Evolutionary conservation across 2,113 vertebrate species (phyloP).

Genomic region (Hyla sarda): DNA sequence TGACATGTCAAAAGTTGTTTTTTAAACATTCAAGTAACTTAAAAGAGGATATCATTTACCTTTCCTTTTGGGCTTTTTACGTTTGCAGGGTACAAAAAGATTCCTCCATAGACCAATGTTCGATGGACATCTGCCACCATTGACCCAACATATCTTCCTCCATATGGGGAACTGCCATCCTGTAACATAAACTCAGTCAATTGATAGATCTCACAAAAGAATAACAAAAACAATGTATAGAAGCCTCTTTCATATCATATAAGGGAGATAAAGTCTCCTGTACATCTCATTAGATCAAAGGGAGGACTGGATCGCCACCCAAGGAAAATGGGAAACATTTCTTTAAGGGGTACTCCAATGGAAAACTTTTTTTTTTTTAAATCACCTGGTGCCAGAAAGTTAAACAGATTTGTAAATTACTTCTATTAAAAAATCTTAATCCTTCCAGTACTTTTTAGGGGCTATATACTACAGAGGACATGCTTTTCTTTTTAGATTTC

Average conservation of each 20-base stretch:
- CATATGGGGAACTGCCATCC: conserved; percentile 89
- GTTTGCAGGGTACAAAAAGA: conserved; percentile 95
- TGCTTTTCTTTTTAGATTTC: too few species aligned
- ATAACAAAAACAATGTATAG: neutral
- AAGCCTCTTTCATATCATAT: neutral
- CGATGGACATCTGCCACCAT: conserved; percentile 98
- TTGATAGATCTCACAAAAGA: neutral
- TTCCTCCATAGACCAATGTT: conserved; percentile 93
- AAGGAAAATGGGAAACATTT: too few species aligned
- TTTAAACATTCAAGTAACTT: too few species aligned
- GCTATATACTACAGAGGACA: too few species aligned
- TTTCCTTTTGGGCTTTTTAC: conserved; percentile 90
- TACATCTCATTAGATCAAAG: too few species aligned
- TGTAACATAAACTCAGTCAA: conserved; percentile 60
- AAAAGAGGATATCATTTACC: conserved; percentile 71
- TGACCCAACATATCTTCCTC: conserved; percentile 89
- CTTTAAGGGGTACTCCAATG: too few species aligned
- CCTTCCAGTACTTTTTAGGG: too few species aligned
- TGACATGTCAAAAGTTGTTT: too few species aligned
- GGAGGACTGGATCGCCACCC: neutral
- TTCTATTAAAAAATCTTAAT: too few species aligned
- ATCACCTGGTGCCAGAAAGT: too few species aligned
- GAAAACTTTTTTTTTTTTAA: too few species aligned
- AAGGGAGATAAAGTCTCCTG: neutral
- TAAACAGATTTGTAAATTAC: too few species aligned